Evolutionary conservation across 2,797 vertebrate species (phyloP), one percentile per base, ranked within the genome.

Genomic region (Lophius americanus): DNA sequence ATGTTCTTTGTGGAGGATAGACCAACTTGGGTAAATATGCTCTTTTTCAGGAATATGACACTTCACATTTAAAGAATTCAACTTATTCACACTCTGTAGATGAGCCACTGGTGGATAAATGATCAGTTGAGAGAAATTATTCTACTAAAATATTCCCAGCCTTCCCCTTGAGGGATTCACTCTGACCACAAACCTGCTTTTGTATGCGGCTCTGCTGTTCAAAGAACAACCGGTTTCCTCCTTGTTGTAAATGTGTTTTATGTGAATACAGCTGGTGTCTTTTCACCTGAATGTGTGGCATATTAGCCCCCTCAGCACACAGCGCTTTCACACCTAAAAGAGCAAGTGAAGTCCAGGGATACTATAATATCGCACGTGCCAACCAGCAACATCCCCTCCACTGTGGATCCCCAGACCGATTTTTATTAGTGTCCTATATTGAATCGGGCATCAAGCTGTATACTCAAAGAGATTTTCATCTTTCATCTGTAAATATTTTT

Each of bases 361-460:
- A 79, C 84, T 75, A 85, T 82, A 51, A 85, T 80, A 83, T 78
- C 85, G 23, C 23, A 23, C 2, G 52, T 59, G 68, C 84, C 84
- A 89, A 88, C 82, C 46, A 5, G 41, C 32, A 1, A 61, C 72
- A 58, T 77, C 77, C 73, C 48, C 64, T 44, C 41, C n/a, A 51
- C 63, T 39, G 51, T 42, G 50, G 70, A 78, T 73, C 50, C 51
- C 85, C 37, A 48, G 48, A 62, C 23, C 23, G 1, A 23, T 23
- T 23, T 23, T 23, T 2, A 23, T 23, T 23, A 23, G 23, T 23
- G 1, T 1, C 23, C 23, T 23, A 23, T 23, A 23, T 23, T 23
- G 23, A 23, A 23, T 23, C 23, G 23, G 23, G 23, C 23, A 23
- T 23, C 23, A 23, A 23, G 23, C 23, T 23, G 23, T 23, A 23